Conservation (phyloP, 2,888 invertebrate genomes). For the Periphyllus acericola region DNA sequence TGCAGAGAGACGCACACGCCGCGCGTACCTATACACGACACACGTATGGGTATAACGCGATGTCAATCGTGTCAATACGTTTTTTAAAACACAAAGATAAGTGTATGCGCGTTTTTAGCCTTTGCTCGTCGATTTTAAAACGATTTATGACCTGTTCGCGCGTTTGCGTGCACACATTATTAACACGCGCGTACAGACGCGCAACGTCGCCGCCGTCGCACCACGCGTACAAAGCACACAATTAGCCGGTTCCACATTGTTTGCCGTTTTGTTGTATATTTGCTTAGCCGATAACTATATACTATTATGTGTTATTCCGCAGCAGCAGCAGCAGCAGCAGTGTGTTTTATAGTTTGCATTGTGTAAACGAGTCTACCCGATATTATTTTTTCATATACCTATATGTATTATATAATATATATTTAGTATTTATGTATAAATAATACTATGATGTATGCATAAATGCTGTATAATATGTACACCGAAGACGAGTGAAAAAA, state of each 20-base stretch:
- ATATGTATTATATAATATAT: not conserved
- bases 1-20: no score
- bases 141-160: constrained; percentile 19
- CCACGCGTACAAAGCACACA: constrained; percentile 34
- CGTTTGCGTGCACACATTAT: not conserved
- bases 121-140: constrained; percentile 20
- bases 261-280: constrained; percentile 42
- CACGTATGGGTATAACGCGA: no score
- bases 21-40: not conserved
- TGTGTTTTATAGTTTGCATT: constrained; percentile 27
- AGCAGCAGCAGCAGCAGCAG: not conserved
- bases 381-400: not conserved
- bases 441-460: no score
- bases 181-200: not conserved
- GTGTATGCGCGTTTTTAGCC: not conserved
- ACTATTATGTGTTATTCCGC: constrained; percentile 37
- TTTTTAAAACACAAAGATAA: no score
- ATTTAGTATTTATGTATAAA: no score
- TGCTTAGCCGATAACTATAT: constrained; percentile 53
- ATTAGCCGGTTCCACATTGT: constrained; percentile 58
- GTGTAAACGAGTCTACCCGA: constrained; percentile 49
- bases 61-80: no score
- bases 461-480: no score
- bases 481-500: not conserved
- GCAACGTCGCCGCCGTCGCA: not conserved